Evolutionary conservation across 2,797 vertebrate genomes (phyloP).

Genomic region (Dicrostonyx torquatus): DNA sequence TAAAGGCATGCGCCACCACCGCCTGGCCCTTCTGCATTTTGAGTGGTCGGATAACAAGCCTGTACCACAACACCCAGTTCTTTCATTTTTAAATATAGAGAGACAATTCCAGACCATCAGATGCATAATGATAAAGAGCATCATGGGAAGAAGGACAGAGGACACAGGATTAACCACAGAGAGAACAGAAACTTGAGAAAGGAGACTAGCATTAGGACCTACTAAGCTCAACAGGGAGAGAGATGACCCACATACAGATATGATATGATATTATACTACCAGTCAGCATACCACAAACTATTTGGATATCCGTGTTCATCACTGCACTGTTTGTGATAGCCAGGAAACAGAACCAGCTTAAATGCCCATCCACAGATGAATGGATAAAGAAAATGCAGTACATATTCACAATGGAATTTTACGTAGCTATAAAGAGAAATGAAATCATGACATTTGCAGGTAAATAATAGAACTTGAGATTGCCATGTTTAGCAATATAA

Average conservation of each 20-base stretch:
- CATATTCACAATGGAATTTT: background rate
- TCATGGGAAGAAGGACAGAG: background rate
- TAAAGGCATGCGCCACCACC: too few relatives aligned
- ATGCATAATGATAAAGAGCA: slow-evolving; percentile 27
- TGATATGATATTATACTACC: background rate
- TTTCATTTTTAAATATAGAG: slow-evolving; percentile 39
- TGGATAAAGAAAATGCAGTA: background rate
- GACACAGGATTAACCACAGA: slow-evolving; percentile 42
- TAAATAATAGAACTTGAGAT: background rate
- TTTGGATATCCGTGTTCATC: background rate
- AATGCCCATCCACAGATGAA: background rate
- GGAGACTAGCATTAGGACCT: background rate
- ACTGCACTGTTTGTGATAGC: background rate
- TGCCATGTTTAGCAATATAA: background rate
- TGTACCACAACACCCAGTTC: background rate
- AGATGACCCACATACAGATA: background rate
- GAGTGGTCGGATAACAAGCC: background rate
- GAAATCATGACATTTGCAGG: background rate
- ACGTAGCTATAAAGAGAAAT: background rate
- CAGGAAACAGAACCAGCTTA: background rate
- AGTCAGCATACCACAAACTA: background rate
- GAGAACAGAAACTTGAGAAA: slow-evolving; percentile 22
- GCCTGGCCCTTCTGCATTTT: background rate
- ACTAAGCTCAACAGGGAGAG: background rate
- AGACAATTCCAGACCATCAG: background rate